Percentiles rank a stretch among this genome's conserved stretches.
These are phyloP conservation scores for Temnothorax nylanderi DNA, from an alignment of 1,140 invertebrate species.

Conservation along the genomic window DNA sequence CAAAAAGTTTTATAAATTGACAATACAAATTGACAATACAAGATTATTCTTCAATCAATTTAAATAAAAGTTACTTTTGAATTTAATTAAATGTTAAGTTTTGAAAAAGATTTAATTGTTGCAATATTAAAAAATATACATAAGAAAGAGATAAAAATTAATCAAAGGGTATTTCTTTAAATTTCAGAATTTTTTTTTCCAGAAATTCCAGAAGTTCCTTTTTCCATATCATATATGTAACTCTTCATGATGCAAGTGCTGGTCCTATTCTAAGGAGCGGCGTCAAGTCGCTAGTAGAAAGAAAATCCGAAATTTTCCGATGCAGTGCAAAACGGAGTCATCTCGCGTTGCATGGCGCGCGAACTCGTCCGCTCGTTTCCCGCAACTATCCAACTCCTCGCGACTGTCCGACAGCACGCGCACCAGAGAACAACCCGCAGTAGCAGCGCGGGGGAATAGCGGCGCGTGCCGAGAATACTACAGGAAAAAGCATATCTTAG, in stretches of 20 bases:
- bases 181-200: neutral
- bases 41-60: neutral
- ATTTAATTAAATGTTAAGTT: neutral
- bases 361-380: constrained; percentile 35
- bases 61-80: neutral
- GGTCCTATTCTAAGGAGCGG: neutral
- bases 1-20: neutral
- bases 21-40: neutral
- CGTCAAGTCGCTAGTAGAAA: neutral
- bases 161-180: neutral
- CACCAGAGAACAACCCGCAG: constrained; percentile 27
- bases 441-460: constrained; percentile 62
- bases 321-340: constrained; percentile 5
- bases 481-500: constrained; percentile 73
- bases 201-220: no score
- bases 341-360: constrained; percentile 38
- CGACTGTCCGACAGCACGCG: constrained; percentile 52
- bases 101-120: neutral
- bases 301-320: constrained; percentile 28
- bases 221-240: neutral
- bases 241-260: neutral
- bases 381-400: constrained; percentile 48
- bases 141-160: neutral
- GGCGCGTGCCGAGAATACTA: constrained; percentile 79
- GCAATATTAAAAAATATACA: neutral